Evolutionary conservation across 1,140 invertebrate genomes (phyloP), one percentile per base, ranked within the genome.

Genomic region (Drosophila neocordata): DNA sequence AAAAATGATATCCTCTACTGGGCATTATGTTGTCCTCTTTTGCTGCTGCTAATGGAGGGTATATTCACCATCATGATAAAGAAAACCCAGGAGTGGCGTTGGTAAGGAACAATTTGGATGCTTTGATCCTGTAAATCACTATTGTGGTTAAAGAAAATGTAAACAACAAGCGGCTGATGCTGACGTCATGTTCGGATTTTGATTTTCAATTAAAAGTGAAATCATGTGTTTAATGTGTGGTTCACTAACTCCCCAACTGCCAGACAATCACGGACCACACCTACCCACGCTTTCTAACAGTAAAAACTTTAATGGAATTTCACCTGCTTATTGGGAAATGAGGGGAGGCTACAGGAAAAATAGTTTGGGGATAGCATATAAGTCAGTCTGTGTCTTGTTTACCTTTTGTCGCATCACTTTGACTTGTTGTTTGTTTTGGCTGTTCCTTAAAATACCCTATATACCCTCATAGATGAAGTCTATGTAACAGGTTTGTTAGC

Each of bases 81-180:
- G 80, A 95, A 95, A 75, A 96, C 95, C 80, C 96, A 96, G 79
- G 96, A 97, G 90, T 96, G 96, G 96, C 96, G 96, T 92, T 97
- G 96, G 96, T 96, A 92, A 94, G 79, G 0, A 38, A 8, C 4
- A 4, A 37, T 0, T 44, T 44, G 31, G 20, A 9, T 38, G n/a
- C 13, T 53, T 11, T 55, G 11, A 66, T 66, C 12, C 59, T 64
- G n/a, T 51, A 7, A 62, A 31, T 35, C 6, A 8, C 38, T 11
- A 35, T 9, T 24, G 20, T 51, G 15, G 20, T 44, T n/a, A 15
- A 24, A 41, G 41, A 53, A 41, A 89, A 79, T 75, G 89, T 91
- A 91, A 91, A 91, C 89, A 91, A 91, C 71, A 66, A 64, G 63
- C 60, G 52, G 73, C 62, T 74, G 65, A 53, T 38, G 73, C 52